Conservation (phyloP, 2,888 invertebrate species). For the Chaetoderma sp. region DNA sequence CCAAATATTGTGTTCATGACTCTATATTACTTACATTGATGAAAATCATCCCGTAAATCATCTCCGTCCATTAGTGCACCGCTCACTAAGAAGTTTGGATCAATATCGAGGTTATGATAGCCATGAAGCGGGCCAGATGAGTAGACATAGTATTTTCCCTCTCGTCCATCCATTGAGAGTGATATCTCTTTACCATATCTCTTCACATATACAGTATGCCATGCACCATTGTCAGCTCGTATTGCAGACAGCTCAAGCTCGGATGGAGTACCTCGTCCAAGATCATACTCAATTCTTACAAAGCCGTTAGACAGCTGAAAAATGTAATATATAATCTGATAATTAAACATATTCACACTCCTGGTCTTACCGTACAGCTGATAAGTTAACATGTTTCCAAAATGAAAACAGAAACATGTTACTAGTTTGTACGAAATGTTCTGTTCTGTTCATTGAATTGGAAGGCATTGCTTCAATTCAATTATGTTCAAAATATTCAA, state of each 20-base stretch:
- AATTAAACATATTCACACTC: no score
- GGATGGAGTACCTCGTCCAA: conserved; percentile 88
- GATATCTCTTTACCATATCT: conserved; percentile 93
- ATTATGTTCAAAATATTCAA: no score
- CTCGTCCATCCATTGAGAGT: conserved; percentile 93
- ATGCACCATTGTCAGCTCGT: conserved; percentile 95
- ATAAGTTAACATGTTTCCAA: no score
- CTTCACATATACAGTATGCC: conserved; percentile 94
- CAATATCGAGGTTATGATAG: conserved; percentile 39
- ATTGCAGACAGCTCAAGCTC: conserved; percentile 81
- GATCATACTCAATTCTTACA: conserved; percentile 90
- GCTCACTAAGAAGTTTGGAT: conserved; percentile 92
- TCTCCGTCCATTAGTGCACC: conserved; percentile 75
- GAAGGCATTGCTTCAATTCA: no score
- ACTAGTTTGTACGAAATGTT: no score
- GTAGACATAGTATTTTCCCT: conserved; percentile 75
- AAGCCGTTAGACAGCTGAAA: conserved; percentile 87
- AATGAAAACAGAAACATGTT: no score
- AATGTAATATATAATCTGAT: no score
- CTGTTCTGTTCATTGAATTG: no score
- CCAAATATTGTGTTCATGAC: no score
- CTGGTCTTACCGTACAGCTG: no score
- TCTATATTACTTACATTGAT: no score
- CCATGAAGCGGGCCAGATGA: conserved; percentile 71
- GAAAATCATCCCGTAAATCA: no score